Conservation (phyloP, 2,113 vertebrate genomes). For the Eolophus roseicapilla region DNA sequence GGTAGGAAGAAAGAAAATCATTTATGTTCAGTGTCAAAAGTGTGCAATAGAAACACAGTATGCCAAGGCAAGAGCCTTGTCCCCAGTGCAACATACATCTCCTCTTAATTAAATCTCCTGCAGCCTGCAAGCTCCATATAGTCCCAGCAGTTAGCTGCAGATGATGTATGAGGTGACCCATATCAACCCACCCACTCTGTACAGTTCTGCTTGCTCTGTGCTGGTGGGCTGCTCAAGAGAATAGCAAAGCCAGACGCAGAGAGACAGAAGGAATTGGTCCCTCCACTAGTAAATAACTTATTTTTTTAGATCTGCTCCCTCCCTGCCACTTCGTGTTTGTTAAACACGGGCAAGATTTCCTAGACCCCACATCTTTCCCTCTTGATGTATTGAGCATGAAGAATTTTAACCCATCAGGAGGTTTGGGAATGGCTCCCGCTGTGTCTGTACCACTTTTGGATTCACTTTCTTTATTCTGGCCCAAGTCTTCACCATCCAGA, state of each 20-base stretch:
- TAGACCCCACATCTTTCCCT: background rate
- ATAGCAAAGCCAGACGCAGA: background rate
- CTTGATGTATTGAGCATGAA: background rate
- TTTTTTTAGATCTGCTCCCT: background rate
- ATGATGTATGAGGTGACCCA: slow-evolving; percentile 8
- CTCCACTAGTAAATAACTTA: background rate
- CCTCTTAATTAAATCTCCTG: slow-evolving; percentile 50
- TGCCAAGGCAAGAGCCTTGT: background rate
- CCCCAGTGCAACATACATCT: background rate
- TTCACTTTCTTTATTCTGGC: background rate
- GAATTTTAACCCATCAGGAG: background rate
- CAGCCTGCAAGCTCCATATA: slow-evolving; percentile 1
- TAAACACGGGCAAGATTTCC: background rate
- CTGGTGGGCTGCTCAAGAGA: background rate
- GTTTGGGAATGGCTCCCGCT: background rate
- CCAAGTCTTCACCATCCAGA: background rate
- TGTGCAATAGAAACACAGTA: background rate
- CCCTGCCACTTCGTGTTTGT: background rate
- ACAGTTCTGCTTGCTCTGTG: background rate
- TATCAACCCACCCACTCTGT: background rate
- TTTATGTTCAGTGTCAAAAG: background rate
- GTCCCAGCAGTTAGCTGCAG: background rate
- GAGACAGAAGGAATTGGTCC: background rate
- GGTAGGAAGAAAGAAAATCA: background rate
- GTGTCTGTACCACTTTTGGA: background rate